phyloP scores from a whole-genome alignment of 2,113 vertebrate species.

The Tragelaphus imberbis region DNA sequence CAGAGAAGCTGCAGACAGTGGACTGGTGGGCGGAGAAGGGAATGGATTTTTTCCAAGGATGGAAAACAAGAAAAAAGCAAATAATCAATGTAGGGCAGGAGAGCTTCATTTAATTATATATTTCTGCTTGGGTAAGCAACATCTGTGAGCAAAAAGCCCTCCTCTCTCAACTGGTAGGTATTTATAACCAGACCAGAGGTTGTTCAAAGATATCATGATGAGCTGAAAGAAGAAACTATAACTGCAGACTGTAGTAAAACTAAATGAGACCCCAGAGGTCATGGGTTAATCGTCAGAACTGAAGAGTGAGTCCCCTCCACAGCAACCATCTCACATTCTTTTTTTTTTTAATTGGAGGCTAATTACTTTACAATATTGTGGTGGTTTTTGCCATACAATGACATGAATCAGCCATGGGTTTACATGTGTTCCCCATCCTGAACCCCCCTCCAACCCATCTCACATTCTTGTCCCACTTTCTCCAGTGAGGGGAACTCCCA shows the following conservation, averaged over 20 bases:
- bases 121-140: slow-evolving; percentile 26
- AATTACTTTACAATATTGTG: background rate
- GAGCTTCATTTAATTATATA: slow-evolving; percentile 57
- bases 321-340: background rate
- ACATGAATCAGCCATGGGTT: background rate
- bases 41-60: background rate
- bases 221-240: background rate
- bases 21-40: background rate
- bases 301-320: background rate
- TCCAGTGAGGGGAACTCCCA: background rate
- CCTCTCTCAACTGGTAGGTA: background rate
- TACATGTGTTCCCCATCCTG: background rate
- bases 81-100: slow-evolving; percentile 38
- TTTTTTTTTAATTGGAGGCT: background rate
- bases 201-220: background rate
- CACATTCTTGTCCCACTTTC: background rate
- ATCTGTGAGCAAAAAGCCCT: background rate
- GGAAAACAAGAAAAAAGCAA: slow-evolving; percentile 30
- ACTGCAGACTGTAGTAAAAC: background rate
- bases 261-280: background rate
- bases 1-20: background rate
- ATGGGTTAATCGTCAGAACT: background rate
- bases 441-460: background rate
- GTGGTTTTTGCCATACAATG: background rate
- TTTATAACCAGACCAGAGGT: background rate